These are phyloP conservation scores for Pocillopora damicornis DNA, from an alignment of 64 coral and sea anemone species.

Conservation along the genomic window DNA sequence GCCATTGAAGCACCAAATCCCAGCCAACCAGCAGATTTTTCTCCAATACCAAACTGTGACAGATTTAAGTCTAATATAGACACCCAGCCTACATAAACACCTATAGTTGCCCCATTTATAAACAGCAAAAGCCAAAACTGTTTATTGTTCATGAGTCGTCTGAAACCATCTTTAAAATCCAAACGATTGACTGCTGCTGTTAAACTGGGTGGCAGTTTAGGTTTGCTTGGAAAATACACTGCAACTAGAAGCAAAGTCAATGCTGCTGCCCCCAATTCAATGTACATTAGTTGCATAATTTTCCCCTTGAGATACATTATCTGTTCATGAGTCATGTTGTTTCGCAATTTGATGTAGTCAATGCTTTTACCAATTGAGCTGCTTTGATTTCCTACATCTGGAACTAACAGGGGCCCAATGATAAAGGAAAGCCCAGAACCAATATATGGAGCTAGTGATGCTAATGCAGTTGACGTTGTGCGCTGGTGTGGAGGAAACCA, in stretches of 20 bases:
- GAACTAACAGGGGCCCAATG: constrained; percentile 40
- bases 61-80: constrained; percentile 62
- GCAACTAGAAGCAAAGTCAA: constrained; percentile 38
- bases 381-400: constrained; percentile 42
- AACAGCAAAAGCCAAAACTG: constrained; percentile 41
- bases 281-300: constrained; percentile 55
- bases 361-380: background rate
- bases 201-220: constrained; percentile 43
- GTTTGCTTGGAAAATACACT: constrained; percentile 52
- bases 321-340: constrained; percentile 14
- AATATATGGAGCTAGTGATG: constrained; percentile 40
- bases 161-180: constrained; percentile 54
- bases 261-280: constrained; percentile 29
- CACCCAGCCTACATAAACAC: constrained; percentile 43
- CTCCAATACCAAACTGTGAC: constrained; percentile 57
- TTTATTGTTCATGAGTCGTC: constrained; percentile 10
- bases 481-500: constrained; percentile 62
- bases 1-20: constrained; percentile 50
- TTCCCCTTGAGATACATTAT: constrained; percentile 11
- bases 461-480: constrained; percentile 59
- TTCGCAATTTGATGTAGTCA: constrained; percentile 24
- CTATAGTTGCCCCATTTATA: constrained; percentile 38
- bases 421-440: constrained; percentile 43
- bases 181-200: constrained; percentile 46
- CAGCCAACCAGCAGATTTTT: constrained; percentile 63